Evolutionary conservation across 2,113 vertebrate species (phyloP).

Genomic region (Gymnobelideus leadbeateri): DNA sequence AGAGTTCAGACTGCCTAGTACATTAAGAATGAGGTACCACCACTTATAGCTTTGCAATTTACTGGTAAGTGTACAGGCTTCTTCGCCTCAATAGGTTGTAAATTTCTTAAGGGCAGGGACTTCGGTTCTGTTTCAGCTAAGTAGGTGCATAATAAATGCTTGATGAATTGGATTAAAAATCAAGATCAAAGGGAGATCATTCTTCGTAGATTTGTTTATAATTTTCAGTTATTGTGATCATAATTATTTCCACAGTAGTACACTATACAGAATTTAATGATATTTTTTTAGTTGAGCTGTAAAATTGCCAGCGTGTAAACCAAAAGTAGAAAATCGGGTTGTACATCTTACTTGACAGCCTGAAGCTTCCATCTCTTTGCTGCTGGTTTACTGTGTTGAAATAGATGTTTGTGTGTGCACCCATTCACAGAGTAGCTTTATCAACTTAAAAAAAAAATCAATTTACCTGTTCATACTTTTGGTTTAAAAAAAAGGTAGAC

Average conservation of each 20-base stretch:
- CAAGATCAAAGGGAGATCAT: background rate
- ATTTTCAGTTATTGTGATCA: background rate
- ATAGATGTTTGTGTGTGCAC: background rate
- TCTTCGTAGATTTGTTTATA: background rate
- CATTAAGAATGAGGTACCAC: background rate
- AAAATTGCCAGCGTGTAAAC: background rate
- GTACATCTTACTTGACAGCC: background rate
- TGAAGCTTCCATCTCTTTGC: background rate
- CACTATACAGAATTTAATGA: background rate
- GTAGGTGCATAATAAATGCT: background rate
- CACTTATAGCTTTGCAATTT: background rate
- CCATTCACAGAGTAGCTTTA: background rate
- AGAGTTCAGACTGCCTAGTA: background rate
- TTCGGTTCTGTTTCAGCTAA: too few relatives aligned
- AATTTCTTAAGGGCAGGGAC: too few relatives aligned
- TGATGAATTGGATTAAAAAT: background rate
- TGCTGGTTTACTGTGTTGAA: background rate
- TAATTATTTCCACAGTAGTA: slow-evolving; percentile 4
- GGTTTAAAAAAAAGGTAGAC: background rate
- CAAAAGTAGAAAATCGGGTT: background rate
- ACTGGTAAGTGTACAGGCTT: background rate
- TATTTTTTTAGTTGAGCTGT: background rate
- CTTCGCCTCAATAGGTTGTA: background rate
- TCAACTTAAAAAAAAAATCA: background rate
- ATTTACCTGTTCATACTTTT: background rate